These are phyloP conservation scores for Trichogramma evanescens DNA, from an alignment of 2,888 invertebrate species.

Conservation along the genomic window DNA sequence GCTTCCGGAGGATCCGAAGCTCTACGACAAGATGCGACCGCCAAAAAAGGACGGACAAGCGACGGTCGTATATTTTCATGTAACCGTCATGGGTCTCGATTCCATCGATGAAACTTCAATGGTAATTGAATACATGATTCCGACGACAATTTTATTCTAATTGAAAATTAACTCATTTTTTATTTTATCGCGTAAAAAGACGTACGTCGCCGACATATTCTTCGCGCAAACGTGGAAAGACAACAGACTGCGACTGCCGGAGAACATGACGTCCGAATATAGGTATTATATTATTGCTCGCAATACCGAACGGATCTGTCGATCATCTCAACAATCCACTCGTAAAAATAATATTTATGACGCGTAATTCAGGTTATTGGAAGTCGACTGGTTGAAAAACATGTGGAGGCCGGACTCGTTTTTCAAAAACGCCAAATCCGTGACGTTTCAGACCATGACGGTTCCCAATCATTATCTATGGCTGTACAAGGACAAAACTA, in stretches of 20 bases:
- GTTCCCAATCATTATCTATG: constrained; percentile 91
- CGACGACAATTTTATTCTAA: not conserved
- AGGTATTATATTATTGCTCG: constrained; percentile 48
- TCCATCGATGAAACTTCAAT: constrained; percentile 94
- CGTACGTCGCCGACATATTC: constrained; percentile 86
- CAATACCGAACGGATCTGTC: not conserved
- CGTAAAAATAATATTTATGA: not conserved
- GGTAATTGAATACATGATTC: constrained; percentile 50
- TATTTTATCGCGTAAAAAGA: constrained; percentile 48
- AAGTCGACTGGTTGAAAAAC: constrained; percentile 85
- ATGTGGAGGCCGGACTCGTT: constrained; percentile 93
- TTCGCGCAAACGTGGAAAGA: constrained; percentile 93
- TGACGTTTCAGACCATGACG: constrained; percentile 91
- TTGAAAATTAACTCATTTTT: not conserved
- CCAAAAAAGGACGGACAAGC: constrained; percentile 84
- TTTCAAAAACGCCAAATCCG: constrained; percentile 89
- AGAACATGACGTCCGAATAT: constrained; percentile 90
- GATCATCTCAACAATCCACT: not conserved
- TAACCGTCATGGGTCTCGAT: constrained; percentile 90
- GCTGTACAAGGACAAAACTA: constrained; percentile 80
- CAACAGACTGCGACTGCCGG: constrained; percentile 74
- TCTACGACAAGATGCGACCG: constrained; percentile 89
- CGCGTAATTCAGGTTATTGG: constrained; percentile 57
- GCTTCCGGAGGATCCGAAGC: constrained; percentile 76
- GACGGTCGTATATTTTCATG: constrained; percentile 83